Base-by-base conservation (phyloP, 2,888 invertebrate genomes). In the Amphiduros pacificus region DNA sequence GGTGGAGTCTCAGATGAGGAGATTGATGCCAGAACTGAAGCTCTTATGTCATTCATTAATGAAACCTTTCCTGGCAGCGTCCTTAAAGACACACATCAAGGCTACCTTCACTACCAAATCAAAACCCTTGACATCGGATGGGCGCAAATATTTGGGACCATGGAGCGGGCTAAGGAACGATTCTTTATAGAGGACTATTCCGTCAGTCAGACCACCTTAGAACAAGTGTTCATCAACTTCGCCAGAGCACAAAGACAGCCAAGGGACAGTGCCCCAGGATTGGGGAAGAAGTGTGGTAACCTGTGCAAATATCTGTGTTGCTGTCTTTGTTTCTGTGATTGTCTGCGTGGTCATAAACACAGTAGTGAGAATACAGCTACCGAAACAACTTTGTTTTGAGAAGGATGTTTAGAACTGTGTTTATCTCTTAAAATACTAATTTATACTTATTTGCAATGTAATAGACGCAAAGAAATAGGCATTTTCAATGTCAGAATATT, bases 131-230 rank as follows among this genome's bases (percentile, higher is more conserved):
- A 72, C 44, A 65, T 79, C 28, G 75, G 76, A 4, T 76, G 81
- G 74, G 74, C 81, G 2, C 68, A 76, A 60, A 72, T 81, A 40
- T 82, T 83, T 69, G 74, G 73, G 4, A 67, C 71, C 36, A 76
- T 83, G 76, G 82, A 83, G 65, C 57, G 67, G 29, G 74, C 77
- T 29, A 75, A 76, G 62, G 73, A 70, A 55, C 73, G 75, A 27
- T 71, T 65, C 48, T 32, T 64, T 51, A 67, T 87, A 44, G 84
- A 84, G 74, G 91, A 92, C 79, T 93, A 92, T 80, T 89, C 88
- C 49, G 88, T 93, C 55, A 89, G 89, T 59, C 91, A 92, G 82
- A 91, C 92, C 0, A 89, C 90, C 0, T 83, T 92, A 32, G 92
- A 92, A 80, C 91, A 92, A 83, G 89, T 92, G 6, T 77, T 75